Evolutionary conservation across 2,797 vertebrate species (phyloP), one percentile per base, ranked within the genome.

Genomic region (Myripristis murdjan): DNA sequence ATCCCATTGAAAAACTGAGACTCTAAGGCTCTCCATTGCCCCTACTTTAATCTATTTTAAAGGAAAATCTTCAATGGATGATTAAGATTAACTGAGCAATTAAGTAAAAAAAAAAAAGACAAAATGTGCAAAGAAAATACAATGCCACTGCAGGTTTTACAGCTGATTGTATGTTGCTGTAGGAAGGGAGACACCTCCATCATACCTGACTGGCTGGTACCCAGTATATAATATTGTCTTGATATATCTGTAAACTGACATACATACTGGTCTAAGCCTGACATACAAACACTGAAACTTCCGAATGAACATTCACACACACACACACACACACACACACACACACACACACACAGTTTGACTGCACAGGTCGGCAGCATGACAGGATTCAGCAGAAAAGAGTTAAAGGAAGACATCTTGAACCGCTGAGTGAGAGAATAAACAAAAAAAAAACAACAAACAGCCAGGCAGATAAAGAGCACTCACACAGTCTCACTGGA

Each of bases 371-470:
- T 56, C 12, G 23, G 6, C 43, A 48, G 39, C 23, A 12, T 31
- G 22, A 57, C 35, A 64, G 70, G 73, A 59, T 63, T 47, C 69
- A 41, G 63, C 60, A 20, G 64, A 49, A n/a, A n/a, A n/a, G n/a
- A n/a, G n/a, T n/a, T n/a, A n/a, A 43, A 28, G 53, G 54, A 65
- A 47, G 62, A 73, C 10, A 14, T 26, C 37, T 24, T 10, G 15
- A 55, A 55, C 16, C n/a, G n/a, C n/a, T n/a, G 48, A 24, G 24
- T 56, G 51, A 51, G 39, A 60, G 68, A 18, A n/a, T n/a, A n/a
- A n/a, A n/a, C n/a, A 22, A 63, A 83, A 64, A 24, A 69, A 70
- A 26, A 69, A 71, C 62, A 54, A 79, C 70, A 80, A 72, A 61
- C 56, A 84, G 37, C 31, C 60, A 31, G 22, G 6, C 16, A 69